Evolutionary conservation across 1,140 invertebrate species (phyloP), one percentile per base, ranked within the genome.

Genomic region (Amphibalanus amphitrite): DNA sequence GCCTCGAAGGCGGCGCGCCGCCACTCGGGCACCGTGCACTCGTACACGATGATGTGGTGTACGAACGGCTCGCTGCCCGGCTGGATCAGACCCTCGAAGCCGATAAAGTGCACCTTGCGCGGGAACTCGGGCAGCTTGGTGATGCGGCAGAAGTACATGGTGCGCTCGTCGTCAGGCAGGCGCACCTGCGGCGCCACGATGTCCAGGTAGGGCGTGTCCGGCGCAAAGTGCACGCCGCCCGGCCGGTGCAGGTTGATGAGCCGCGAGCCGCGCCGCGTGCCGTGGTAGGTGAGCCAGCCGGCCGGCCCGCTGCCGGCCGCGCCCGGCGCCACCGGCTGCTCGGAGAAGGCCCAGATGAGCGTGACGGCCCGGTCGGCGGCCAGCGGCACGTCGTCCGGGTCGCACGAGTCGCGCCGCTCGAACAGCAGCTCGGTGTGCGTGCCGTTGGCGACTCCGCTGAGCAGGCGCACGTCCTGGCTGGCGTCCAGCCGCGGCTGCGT

Each of bases 31-130:
- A 65, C 86, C 67, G 86, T 85, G 79, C 88, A 89, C 79, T 88
- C 87, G 80, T 88, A 88, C 33, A 89, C 78, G 47, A 87, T 85
- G 77, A 89, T 86, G 77, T 89, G 88, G 79, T 89, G 87, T 73
- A 89, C 82, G 75, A 85, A 85, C 73, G 79, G 79, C 74, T 84
- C 80, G 79, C 83, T 85, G 72, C 82, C 85, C 15, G 76, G 64
- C 64, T 65, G 64, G 23, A 65, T 26, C 64, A 65, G 64, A 23
- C 64, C 64, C 23, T 26, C 10, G 26, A 65, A 65, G 64, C 73
- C 73, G 70, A 74, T 72, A n/a, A 70, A 29, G 64, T 74, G 73
- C 26, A 67, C 67, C 69, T 72, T 72, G 64, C 68, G 28, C 8
- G 15, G 69, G 38, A 73, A 29, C 20, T 47, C 25, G 6, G 73